phyloP scores from a whole-genome alignment of 2,113 vertebrate species.

The Aegotheles bennettii region DNA sequence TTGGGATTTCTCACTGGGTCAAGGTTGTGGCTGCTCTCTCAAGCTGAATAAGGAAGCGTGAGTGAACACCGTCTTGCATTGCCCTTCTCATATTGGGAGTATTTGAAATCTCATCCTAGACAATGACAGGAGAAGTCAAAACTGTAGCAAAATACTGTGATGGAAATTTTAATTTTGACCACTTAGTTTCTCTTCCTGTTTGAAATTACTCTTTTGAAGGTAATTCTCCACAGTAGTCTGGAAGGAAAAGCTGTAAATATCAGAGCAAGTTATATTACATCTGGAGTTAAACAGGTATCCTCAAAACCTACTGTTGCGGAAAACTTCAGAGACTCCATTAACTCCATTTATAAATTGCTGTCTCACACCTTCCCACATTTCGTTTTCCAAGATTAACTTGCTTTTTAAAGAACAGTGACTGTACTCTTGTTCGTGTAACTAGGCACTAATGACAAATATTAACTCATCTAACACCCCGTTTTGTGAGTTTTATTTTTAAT shows the following conservation, averaged over 20 bases:
- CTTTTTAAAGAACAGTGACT: background rate
- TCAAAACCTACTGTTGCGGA: background rate
- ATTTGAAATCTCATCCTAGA: background rate
- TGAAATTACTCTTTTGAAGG: background rate
- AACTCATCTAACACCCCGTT: background rate
- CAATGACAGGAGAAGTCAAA: background rate
- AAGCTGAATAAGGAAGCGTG: slow-evolving; percentile 39
- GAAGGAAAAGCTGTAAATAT: background rate
- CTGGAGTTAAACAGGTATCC: background rate
- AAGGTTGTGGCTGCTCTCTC: background rate
- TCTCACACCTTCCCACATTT: background rate
- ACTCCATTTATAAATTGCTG: background rate
- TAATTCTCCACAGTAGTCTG: background rate
- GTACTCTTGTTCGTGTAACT: background rate
- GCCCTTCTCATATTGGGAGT: background rate
- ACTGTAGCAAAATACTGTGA: background rate
- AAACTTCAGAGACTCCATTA: background rate
- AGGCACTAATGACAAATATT: background rate
- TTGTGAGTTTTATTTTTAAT: background rate
- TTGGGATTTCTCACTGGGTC: slow-evolving; percentile 16
- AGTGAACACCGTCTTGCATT: background rate
- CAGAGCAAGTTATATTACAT: background rate
- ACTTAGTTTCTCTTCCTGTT: background rate
- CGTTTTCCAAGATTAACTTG: background rate
- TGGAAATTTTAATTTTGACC: background rate